These are phyloP conservation scores for Lamellibrachia columna DNA, from an alignment of 2,888 invertebrate species.

Conservation along the genomic window DNA sequence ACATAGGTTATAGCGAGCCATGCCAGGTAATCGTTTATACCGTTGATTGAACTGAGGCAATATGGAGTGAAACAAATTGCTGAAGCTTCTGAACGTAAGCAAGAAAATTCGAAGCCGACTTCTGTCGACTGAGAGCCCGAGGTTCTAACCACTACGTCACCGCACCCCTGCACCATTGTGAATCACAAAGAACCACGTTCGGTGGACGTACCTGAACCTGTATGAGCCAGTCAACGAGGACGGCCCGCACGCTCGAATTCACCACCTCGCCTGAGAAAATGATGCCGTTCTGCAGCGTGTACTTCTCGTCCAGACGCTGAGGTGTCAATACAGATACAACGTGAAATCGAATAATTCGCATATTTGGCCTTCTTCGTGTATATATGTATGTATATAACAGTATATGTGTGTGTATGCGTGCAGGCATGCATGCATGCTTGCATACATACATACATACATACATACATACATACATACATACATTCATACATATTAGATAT, in stretches of 20 bases:
- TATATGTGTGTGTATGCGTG: background rate
- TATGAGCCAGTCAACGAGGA: conserved; percentile 59
- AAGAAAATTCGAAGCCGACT: no score
- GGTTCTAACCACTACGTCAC: no score
- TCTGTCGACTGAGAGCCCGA: no score
- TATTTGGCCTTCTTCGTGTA: background rate
- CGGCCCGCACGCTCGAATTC: conserved; percentile 55
- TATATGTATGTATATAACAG: background rate
- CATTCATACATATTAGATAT: no score
- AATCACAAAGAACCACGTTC: background rate
- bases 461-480: no score
- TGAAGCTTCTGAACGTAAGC: no score
- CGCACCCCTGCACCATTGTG: background rate
- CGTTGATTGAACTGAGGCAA: no score
- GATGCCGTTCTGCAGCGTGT: background rate
- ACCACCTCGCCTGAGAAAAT: conserved; percentile 41
- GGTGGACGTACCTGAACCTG: conserved; percentile 52
- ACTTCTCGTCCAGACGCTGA: background rate
- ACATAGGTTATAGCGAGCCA: no score
- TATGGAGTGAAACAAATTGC: no score
- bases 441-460: background rate
- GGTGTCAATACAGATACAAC: background rate
- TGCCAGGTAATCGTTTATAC: no score
- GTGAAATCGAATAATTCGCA: background rate
- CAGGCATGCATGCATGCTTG: background rate